Evolutionary conservation across 2,113 vertebrate genomes (phyloP), one percentile per base, ranked within the genome.

Genomic region (Aspidoscelis tigris): DNA sequence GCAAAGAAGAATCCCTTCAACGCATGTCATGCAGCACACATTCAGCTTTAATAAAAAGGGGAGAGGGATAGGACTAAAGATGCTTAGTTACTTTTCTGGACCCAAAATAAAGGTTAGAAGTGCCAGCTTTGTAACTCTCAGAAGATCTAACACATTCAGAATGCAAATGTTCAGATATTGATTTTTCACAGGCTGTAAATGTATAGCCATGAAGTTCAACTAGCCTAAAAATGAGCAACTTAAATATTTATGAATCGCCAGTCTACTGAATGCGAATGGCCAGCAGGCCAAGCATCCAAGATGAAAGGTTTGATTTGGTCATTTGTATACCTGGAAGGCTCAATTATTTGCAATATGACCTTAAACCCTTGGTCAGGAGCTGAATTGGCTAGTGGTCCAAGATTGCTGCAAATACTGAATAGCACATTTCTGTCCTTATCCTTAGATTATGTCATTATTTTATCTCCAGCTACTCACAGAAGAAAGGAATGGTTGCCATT

Each of bases 171-270:
- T 81, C 61, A 76, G 44, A 61, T 41, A 75, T 41, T 26, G 74
- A 70, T 88, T 61, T 78, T 83, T 64, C 61, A 72, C 9, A 76
- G 8, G 1, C 71, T 77, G 58, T 53, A 81, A 78, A 81, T 33
- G 3, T 43, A 47, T 1, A 79, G 73, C 18, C 24, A 88, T 50
- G 79, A 82, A 83, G 86, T 55, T 87, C 41, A 74, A 78, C 22
- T 10, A 83, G 39, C 72, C 44, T 74, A 87, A 78, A 88, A 80
- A 26, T n/a, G 39, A 44, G 74, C 21, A 18, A 5, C 14, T 61
- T 61, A 78, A 84, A 55, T 80, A 87, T 80, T 78, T 78, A 44
- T 82, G 74, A 78, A 82, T 78, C 66, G 33, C 22, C 73, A 70
- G 26, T 74, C 61, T 75, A 16, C 41, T 14, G 55, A 69, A 61